These are phyloP conservation scores for Ganaspis sp. DNA, from an alignment of 1,140 invertebrate genomes.

Conservation along the genomic window DNA sequence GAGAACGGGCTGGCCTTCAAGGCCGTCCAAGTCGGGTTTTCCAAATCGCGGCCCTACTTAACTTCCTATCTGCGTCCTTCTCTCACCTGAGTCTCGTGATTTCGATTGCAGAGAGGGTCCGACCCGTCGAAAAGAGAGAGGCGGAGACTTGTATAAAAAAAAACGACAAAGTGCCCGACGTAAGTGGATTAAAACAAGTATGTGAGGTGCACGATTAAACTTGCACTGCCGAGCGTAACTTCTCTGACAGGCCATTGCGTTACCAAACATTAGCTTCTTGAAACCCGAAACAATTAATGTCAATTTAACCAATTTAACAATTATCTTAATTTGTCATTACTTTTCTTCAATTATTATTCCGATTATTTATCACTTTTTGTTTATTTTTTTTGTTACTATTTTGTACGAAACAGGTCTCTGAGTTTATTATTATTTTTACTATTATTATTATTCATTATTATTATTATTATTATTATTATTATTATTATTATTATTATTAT, in stretches of 20 bases:
- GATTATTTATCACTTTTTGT: too few relatives aligned
- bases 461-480: too few relatives aligned
- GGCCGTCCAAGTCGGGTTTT: slow-evolving; percentile 66
- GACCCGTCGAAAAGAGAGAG: slow-evolving; percentile 2
- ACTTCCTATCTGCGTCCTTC: slow-evolving; percentile 67
- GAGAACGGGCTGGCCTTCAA: slow-evolving; percentile 62
- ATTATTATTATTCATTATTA: too few relatives aligned
- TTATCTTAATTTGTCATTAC: not conserved
- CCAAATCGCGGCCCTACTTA: slow-evolving; percentile 62
- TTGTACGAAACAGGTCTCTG: too few relatives aligned
- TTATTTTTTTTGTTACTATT: too few relatives aligned
- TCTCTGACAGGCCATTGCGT: not conserved
- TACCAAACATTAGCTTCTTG: not conserved
- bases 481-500: too few relatives aligned
- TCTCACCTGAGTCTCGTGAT: slow-evolving; percentile 41
- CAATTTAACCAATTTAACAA: not conserved
- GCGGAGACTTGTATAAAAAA: slow-evolving; percentile 12
- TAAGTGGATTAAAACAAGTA: slow-evolving; percentile 33
- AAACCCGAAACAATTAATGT: not conserved
- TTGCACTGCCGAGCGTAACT: not conserved
- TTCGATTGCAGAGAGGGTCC: not conserved
- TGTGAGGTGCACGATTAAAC: slow-evolving; percentile 8
- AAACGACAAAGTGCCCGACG: slow-evolving; percentile 23
- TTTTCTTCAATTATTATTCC: too few relatives aligned
- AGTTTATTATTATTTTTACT: too few relatives aligned